Evolutionary conservation across 2,113 vertebrate genomes (phyloP).

Genomic region (Anguilla japonica): DNA sequence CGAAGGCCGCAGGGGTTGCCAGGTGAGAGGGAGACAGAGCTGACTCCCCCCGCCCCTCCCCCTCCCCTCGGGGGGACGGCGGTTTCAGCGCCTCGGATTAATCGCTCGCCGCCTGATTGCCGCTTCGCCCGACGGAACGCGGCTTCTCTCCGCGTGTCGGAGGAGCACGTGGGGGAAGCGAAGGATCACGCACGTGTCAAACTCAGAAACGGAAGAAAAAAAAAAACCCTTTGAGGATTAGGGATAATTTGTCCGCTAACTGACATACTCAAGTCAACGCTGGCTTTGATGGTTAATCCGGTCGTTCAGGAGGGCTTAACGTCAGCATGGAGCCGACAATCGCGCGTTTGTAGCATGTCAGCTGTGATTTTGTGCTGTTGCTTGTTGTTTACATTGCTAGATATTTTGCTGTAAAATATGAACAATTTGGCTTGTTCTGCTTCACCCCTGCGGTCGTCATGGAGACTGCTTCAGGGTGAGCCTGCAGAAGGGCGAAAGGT

Average conservation of each 20-base stretch:
- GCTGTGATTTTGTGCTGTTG: not conserved
- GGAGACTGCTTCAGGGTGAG: no score
- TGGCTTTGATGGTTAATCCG: slow-evolving; percentile 42
- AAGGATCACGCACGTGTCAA: slow-evolving; percentile 54
- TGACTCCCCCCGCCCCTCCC: slow-evolving; percentile 5
- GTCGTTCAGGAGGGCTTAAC: slow-evolving; percentile 20
- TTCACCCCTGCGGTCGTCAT: no score
- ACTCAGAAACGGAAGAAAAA: slow-evolving; percentile 35
- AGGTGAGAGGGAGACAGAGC: not conserved
- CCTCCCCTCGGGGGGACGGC: not conserved
- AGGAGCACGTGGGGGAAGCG: slow-evolving; percentile 38
- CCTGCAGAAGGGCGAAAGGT: no score
- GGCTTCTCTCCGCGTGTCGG: slow-evolving; percentile 40
- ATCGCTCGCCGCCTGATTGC: slow-evolving; percentile 47
- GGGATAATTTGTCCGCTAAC: slow-evolving; percentile 61
- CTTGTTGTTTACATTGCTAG: not conserved
- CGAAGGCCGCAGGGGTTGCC: slow-evolving; percentile 11
- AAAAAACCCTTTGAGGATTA: slow-evolving; percentile 57
- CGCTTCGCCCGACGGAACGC: slow-evolving; percentile 10
- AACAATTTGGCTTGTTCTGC: no score
- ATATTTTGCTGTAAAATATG: no score
- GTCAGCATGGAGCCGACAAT: not conserved
- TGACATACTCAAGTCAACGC: slow-evolving; percentile 43
- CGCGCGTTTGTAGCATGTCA: no score
- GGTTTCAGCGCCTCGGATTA: slow-evolving; percentile 56